phyloP scores from a whole-genome alignment of 2,888 invertebrate species.

The Drepana falcataria region DNA sequence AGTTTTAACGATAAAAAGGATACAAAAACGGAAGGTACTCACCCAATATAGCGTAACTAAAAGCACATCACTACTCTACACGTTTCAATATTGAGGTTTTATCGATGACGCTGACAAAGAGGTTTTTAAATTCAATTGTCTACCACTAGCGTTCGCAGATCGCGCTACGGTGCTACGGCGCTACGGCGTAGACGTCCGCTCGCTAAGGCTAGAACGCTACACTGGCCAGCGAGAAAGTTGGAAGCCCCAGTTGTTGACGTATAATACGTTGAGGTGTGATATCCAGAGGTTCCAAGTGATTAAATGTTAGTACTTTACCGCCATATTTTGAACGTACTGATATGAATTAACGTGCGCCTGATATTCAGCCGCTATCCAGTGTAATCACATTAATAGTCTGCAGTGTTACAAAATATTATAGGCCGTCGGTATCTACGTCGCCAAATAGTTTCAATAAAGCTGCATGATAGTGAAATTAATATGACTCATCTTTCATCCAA shows the following conservation, averaged over 20 bases:
- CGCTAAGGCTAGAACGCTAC: slow-evolving; percentile 35
- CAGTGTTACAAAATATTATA: too few species aligned
- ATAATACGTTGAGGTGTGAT: slow-evolving; percentile 5
- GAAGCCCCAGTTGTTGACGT: slow-evolving; percentile 3
- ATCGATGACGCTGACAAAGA: slow-evolving; percentile 15
- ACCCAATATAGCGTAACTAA: not conserved
- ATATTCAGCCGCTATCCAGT: too few species aligned
- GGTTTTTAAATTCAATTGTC: slow-evolving; percentile 27
- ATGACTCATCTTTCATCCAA: too few species aligned
- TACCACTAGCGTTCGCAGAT: slow-evolving; percentile 21
- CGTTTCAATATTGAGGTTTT: not conserved
- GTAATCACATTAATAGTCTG: too few species aligned
- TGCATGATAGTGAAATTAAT: too few species aligned
- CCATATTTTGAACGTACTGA: not conserved
- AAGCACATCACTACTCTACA: not conserved
- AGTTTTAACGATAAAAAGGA: too few species aligned
- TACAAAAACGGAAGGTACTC: not conserved
- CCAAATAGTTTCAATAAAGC: too few species aligned
- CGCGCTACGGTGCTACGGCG: slow-evolving; percentile 18
- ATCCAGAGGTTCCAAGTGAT: slow-evolving; percentile 3
- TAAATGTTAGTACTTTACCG: not conserved
- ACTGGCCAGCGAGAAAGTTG: slow-evolving; percentile 35
- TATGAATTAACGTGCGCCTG: too few species aligned
- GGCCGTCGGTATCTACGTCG: too few species aligned
- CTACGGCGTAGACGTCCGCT: slow-evolving; percentile 55